Evolutionary conservation across 2,113 vertebrate genomes (phyloP).

Genomic region (Ranitomeya variabilis): DNA sequence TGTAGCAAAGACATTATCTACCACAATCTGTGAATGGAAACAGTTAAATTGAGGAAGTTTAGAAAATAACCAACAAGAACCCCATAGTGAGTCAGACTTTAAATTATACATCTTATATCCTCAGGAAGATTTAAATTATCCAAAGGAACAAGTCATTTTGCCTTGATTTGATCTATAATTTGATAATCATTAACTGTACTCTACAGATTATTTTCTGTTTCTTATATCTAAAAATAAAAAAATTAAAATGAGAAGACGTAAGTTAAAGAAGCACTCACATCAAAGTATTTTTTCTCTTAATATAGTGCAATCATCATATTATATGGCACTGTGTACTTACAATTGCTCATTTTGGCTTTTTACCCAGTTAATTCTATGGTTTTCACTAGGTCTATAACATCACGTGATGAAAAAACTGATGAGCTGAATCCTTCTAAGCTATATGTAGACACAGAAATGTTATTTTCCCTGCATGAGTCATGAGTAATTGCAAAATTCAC

Average conservation of each 20-base stretch:
- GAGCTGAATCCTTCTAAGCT: no score
- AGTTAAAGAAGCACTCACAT: not conserved
- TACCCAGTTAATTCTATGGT: no score
- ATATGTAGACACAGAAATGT: no score
- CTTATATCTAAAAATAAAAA: not conserved
- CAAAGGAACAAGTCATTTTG: not conserved
- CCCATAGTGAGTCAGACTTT: not conserved
- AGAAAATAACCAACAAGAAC: not conserved
- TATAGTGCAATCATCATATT: no score
- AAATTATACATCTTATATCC: not conserved
- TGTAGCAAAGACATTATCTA: not conserved
- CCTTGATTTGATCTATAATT: not conserved
- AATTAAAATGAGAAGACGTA: not conserved
- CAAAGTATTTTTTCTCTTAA: no score
- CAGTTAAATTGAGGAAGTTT: constrained; percentile 5
- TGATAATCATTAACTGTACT: not conserved
- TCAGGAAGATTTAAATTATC: not conserved
- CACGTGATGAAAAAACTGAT: no score
- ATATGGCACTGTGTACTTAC: no score
- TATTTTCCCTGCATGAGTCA: no score
- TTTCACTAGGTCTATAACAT: no score
- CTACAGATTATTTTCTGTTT: not conserved
- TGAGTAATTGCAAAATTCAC: no score
- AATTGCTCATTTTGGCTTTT: no score
- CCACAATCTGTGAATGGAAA: not conserved